phyloP scores from a whole-genome alignment of 2,888 invertebrate species.

The Phengaris arion region DNA sequence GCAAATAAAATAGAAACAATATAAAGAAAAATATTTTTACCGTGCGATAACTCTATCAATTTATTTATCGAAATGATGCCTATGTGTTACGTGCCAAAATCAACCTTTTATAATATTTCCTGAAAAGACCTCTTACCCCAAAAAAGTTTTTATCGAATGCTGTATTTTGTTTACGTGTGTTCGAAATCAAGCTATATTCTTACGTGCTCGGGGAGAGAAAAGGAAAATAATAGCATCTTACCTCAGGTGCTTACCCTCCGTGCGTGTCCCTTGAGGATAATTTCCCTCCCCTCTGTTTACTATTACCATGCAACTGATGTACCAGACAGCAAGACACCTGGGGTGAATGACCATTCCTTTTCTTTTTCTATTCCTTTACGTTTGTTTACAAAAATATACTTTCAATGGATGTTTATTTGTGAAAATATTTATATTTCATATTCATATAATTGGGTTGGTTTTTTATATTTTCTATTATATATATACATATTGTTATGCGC shows the following conservation, averaged over 20 bases:
- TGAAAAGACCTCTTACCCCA: neutral
- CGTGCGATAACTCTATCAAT: neutral
- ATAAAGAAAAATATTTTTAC: neutral
- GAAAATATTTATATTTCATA: neutral
- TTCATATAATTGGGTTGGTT: no score
- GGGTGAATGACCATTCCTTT: slow-evolving; percentile 54
- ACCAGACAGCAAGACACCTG: slow-evolving; percentile 51
- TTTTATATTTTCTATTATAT: no score
- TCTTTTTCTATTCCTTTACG: slow-evolving; percentile 42
- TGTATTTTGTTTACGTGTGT: neutral
- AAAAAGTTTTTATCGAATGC: neutral
- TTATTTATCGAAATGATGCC: neutral
- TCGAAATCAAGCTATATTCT: neutral
- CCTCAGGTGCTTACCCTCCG: slow-evolving; percentile 36
- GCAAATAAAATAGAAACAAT: neutral
- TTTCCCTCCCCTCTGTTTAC: slow-evolving; percentile 55
- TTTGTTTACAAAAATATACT: neutral
- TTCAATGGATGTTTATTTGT: neutral
- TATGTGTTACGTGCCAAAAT: neutral
- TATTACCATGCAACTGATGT: slow-evolving; percentile 47
- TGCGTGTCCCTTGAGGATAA: slow-evolving; percentile 54
- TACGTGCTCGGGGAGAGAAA: slow-evolving; percentile 32
- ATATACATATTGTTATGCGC: no score
- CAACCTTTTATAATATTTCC: neutral
- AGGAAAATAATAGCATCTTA: slow-evolving; percentile 34